phyloP scores from a whole-genome alignment of 2,888 invertebrate genomes.

The Euplagia quadripunctaria region DNA sequence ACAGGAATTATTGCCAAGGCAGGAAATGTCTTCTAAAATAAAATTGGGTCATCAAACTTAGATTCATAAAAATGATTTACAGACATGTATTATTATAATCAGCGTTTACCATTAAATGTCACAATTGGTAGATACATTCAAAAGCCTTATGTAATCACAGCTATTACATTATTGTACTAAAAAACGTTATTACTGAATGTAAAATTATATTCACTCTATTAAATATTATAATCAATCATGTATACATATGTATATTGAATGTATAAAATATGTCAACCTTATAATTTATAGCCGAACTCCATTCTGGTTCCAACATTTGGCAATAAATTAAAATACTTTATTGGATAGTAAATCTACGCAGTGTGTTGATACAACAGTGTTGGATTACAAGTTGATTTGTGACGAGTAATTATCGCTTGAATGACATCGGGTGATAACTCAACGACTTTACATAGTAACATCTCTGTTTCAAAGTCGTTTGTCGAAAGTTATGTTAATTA shows the following conservation, averaged over 20 bases:
- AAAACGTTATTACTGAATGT: neutral
- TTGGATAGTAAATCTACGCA: constrained; percentile 65
- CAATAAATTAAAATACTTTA: constrained; percentile 65
- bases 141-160: neutral
- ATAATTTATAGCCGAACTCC: constrained; percentile 60
- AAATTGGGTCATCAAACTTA: neutral
- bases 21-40: neutral
- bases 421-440: constrained; percentile 33
- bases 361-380: constrained; percentile 61
- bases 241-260: constrained; percentile 29
- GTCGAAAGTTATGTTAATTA: constrained; percentile 15
- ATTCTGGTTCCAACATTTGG: constrained; percentile 59
- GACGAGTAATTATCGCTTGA: constrained; percentile 50
- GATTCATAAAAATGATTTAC: too few species aligned
- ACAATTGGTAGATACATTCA: neutral
- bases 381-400: constrained; percentile 66
- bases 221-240: constrained; percentile 13
- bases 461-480: constrained; percentile 13
- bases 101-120: neutral
- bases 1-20: neutral
- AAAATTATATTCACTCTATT: neutral
- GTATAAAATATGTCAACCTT: constrained; percentile 54
- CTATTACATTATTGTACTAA: neutral
- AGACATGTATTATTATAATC: too few species aligned
- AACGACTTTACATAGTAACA: constrained; percentile 31